These are phyloP conservation scores for Leguminivora glycinivorella DNA, from an alignment of 1,140 invertebrate genomes.

Conservation along the genomic window DNA sequence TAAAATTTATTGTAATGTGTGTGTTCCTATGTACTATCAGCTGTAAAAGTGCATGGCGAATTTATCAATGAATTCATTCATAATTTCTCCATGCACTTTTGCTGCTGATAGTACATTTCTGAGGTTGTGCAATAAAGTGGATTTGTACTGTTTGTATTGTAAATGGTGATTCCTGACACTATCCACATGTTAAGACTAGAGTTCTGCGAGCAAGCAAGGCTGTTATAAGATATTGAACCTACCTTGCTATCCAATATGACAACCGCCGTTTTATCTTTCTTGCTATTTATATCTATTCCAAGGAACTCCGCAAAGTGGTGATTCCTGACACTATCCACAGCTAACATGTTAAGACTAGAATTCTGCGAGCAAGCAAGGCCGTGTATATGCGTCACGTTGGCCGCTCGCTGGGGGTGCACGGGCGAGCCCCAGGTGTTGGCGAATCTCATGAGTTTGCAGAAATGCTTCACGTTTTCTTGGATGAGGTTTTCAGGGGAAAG, in stretches of 20 bases:
- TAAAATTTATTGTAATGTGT: too few relatives aligned
- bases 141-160: too few relatives aligned
- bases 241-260: slow-evolving; percentile 87
- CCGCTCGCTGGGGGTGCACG: slow-evolving; percentile 46
- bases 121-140: too few relatives aligned
- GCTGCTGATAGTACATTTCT: too few relatives aligned
- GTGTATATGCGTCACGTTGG: slow-evolving; percentile 51
- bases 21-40: too few relatives aligned
- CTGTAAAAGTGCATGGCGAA: too few relatives aligned
- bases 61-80: too few relatives aligned
- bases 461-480: slow-evolving; percentile 66
- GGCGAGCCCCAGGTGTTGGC: slow-evolving; percentile 62
- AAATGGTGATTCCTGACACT: slow-evolving; percentile 83
- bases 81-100: too few relatives aligned
- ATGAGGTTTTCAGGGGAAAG: slow-evolving; percentile 77
- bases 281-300: slow-evolving; percentile 82
- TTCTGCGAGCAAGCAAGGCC: slow-evolving; percentile 78
- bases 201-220: slow-evolving; percentile 81
- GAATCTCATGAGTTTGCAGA: slow-evolving; percentile 70
- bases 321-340: slow-evolving; percentile 85
- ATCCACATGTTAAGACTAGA: slow-evolving; percentile 85
- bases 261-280: slow-evolving; percentile 83
- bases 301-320: slow-evolving; percentile 86
- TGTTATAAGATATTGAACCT: too few relatives aligned
- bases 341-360: slow-evolving; percentile 83